Evolutionary conservation across 2,113 vertebrate genomes (phyloP), one percentile per base, ranked within the genome.

Genomic region (Brachirus orientalis): DNA sequence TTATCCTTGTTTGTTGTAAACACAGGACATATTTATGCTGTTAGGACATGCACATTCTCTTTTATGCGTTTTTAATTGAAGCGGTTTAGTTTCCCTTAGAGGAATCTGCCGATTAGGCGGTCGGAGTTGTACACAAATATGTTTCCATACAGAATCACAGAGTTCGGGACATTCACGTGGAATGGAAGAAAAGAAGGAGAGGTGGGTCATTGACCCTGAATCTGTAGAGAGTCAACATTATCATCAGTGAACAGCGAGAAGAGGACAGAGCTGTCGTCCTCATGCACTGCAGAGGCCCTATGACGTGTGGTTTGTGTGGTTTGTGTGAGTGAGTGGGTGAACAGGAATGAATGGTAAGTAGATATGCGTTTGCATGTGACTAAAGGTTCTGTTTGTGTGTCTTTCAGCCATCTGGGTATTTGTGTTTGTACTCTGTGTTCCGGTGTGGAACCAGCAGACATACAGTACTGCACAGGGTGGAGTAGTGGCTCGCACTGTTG

Each of bases 61-160:
- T 86, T 88, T 86, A 89, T 87, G 77, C 43, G 87, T 60, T 89
- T 90, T 91, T 88, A 88, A 88, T 89, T 86, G 72, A 84, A 80
- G 61, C 72, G 65, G 85, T 86, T 86, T 85, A 86, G 81, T 73
- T 75, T 79, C 72, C 79, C 84, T 79, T 58, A 57, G 72, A 78
- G 75, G 63, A 80, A 80, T 71, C 72, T 77, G 63, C 55, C 69
- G 75, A 69, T 84, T 75, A 74, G 84, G 60, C 69, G 54, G 53
- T 76, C 36, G 16, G 46, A 70, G 63, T 74, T 72, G 41, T 75
- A 79, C 63, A 81, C 74, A 86, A 75, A 67, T 75, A 72, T 69
- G 70, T 70, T 63, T 69, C 63, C 19, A 10, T 53, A 71, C 63
- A 69, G 78, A 75, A 56, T 38, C 50, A 20, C 8, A 19, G 59